Evolutionary conservation across 2,113 vertebrate genomes (phyloP).

Genomic region (Leucosticte australis): DNA sequence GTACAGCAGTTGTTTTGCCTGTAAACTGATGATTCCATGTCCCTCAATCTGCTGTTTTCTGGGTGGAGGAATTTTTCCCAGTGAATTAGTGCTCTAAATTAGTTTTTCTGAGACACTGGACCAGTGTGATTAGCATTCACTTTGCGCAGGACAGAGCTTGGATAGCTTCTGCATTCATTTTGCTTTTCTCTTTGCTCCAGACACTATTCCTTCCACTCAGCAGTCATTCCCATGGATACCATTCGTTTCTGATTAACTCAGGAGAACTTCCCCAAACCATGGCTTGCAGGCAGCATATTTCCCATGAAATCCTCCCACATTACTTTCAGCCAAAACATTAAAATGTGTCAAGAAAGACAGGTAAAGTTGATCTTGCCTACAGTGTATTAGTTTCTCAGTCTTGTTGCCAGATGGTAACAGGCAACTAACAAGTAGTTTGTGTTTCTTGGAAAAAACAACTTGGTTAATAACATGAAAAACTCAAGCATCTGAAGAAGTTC

Average conservation of each 20-base stretch:
- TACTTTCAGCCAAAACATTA: neutral
- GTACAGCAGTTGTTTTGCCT: neutral
- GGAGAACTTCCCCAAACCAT: neutral
- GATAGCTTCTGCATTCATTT: neutral
- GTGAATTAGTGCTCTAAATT: neutral
- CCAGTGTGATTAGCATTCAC: constrained; percentile 2
- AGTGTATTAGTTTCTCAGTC: neutral
- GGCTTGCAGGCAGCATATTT: neutral
- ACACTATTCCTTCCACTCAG: constrained; percentile 7
- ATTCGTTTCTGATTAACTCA: neutral
- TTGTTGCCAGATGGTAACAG: neutral
- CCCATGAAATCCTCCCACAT: neutral
- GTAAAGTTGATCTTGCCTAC: neutral
- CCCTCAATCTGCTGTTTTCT: neutral
- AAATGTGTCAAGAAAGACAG: neutral
- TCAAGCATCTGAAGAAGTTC: neutral
- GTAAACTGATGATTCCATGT: neutral
- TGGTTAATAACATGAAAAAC: neutral
- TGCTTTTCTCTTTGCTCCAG: neutral
- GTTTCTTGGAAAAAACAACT: neutral
- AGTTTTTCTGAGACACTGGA: neutral
- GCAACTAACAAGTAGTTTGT: neutral
- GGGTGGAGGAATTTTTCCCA: neutral
- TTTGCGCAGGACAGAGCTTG: neutral
- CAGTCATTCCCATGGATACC: constrained; percentile 18